Conservation (phyloP, 2,113 vertebrate species). For the Anas platyrhynchos region DNA sequence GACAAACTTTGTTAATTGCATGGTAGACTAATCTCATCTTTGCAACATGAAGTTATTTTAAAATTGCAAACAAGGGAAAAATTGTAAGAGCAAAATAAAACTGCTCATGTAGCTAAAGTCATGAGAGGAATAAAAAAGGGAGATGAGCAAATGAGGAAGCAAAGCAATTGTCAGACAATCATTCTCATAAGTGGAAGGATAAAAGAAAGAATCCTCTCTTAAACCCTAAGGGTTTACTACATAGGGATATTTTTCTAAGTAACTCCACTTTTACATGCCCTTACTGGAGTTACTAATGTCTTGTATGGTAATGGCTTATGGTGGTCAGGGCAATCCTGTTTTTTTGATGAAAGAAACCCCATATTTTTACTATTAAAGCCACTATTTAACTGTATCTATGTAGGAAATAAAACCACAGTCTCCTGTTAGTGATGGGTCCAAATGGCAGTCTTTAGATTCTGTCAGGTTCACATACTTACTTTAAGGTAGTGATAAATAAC, state of each 20-base stretch:
- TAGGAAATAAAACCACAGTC: neutral
- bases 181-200: rapidly evolving
- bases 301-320: neutral
- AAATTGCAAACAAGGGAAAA: neutral
- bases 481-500: neutral
- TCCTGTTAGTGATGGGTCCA: neutral
- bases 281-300: neutral
- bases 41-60: neutral
- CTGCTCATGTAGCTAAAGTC: neutral
- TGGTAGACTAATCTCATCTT: neutral
- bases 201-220: neutral
- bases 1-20: neutral
- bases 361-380: neutral
- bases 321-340: neutral
- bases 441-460: neutral
- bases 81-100: neutral
- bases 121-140: neutral
- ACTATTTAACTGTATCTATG: neutral
- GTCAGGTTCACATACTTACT: neutral
- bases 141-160: neutral
- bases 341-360: neutral
- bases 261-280: rapidly evolving
- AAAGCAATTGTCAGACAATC: neutral
- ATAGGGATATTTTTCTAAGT: neutral
- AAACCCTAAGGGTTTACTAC: neutral